Percentiles rank a stretch among this genome's conserved stretches.
Conservation (phyloP, 2,888 invertebrate species). For the Hyposoter dolosus region DNA sequence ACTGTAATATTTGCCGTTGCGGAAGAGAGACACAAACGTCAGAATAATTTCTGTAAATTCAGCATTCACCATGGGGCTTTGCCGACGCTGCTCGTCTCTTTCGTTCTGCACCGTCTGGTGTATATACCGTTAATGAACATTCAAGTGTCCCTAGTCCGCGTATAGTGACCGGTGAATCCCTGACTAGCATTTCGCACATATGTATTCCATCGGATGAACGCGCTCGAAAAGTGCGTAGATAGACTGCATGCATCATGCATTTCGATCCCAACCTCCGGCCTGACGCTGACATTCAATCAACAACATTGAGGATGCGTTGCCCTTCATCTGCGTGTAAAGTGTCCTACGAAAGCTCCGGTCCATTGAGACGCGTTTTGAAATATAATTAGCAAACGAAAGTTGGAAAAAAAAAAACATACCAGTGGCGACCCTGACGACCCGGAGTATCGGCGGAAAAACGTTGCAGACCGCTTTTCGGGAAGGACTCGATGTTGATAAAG, state of each 20-base stretch:
- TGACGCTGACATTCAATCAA: conserved; percentile 15
- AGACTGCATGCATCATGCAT: conserved; percentile 44
- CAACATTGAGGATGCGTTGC: conserved; percentile 8
- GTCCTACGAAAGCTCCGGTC: not conserved
- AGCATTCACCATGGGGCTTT: conserved; percentile 44
- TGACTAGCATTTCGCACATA: conserved; percentile 18
- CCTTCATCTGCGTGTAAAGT: not conserved
- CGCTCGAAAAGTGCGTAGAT: conserved; percentile 46
- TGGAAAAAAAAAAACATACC: not conserved
- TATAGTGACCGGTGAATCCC: conserved; percentile 24
- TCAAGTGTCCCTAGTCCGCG: conserved; percentile 48
- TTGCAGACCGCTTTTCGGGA: not conserved
- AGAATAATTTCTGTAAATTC: conserved; percentile 51
- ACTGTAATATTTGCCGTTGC: conserved; percentile 14
- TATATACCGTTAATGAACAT: conserved; percentile 61
- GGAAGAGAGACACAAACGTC: conserved; percentile 31
- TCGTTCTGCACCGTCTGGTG: conserved; percentile 12
- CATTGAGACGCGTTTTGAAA: not conserved
- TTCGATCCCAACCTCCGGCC: conserved; percentile 2
- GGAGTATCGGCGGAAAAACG: not conserved
- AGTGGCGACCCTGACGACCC: not conserved
- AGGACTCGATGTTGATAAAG: not conserved
- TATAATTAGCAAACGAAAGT: not conserved
- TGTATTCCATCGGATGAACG: conserved; percentile 44
- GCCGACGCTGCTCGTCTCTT: conserved; percentile 50